Evolutionary conservation across 1,140 invertebrate species (phyloP).

Genomic region (Macrostomum lignano): DNA sequence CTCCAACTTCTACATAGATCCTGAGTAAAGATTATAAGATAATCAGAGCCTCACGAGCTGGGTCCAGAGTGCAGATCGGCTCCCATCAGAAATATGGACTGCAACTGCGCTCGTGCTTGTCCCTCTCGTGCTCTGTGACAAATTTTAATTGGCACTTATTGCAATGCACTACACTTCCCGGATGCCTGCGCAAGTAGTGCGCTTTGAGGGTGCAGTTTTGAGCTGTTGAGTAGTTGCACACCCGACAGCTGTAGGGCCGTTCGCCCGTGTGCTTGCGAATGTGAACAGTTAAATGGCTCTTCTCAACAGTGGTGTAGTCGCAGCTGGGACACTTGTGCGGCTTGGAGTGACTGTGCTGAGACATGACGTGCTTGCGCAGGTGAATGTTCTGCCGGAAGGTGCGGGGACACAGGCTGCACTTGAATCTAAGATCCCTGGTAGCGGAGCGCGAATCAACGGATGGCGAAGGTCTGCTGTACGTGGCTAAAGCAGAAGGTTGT

Average conservation of each 20-base stretch:
- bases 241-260: conserved; percentile 57
- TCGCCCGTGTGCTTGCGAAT: conserved; percentile 49
- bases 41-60: no score
- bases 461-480: no score
- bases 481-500: no score
- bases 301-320: conserved; percentile 2
- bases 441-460: no score
- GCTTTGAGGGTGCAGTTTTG: conserved; percentile 2
- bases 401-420: not conserved
- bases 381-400: conserved; percentile 1
- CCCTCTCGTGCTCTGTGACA: conserved; percentile 1
- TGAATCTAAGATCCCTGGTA: no score
- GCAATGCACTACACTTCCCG: not conserved
- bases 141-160: not conserved
- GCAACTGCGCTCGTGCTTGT: conserved; percentile 2
- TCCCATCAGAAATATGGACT: no score
- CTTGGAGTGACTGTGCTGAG: not conserved
- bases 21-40: no score
- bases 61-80: no score
- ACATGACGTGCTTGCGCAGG: conserved; percentile 3
- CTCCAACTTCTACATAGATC: no score
- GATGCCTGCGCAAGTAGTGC: conserved; percentile 1
- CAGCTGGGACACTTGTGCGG: not conserved
- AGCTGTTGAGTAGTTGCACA: conserved; percentile 34
- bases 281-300: conserved; percentile 16